Percentiles rank a stretch among this genome's conserved stretches.
phyloP scores from a whole-genome alignment of 1,140 invertebrate species.

The Hypsibius dujardini region DNA sequence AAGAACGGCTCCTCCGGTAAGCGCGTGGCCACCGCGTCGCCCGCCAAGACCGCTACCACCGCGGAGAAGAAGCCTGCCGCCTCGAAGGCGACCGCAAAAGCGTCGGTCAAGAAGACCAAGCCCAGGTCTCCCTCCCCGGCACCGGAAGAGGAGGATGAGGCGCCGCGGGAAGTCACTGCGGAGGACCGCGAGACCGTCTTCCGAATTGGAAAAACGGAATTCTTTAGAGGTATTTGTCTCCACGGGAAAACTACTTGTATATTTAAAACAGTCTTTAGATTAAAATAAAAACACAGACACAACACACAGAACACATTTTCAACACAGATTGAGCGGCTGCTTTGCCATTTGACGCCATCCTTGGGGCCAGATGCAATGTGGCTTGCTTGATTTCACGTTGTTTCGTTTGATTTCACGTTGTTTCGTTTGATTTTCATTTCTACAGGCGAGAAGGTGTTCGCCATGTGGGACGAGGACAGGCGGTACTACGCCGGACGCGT shows the following conservation, averaged over 20 bases:
- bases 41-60: too few relatives aligned
- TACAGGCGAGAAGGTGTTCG: constrained; percentile 11
- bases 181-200: background rate
- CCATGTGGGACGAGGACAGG: background rate
- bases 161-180: background rate
- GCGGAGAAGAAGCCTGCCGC: background rate
- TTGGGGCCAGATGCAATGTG: too few relatives aligned
- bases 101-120: background rate
- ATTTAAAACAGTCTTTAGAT: background rate
- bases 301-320: too few relatives aligned
- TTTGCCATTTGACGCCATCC: too few relatives aligned
- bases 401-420: background rate
- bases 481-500: background rate
- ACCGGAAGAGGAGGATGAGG: background rate
- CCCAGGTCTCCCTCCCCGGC: background rate
- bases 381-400: too few relatives aligned
- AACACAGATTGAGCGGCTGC: too few relatives aligned
- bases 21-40: too few relatives aligned
- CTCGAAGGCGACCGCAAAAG: background rate
- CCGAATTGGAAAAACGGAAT: background rate
- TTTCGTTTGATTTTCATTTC: background rate
- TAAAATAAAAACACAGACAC: too few relatives aligned
- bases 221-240: background rate
- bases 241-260: background rate
- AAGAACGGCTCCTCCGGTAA: too few relatives aligned